Percentiles rank a stretch among this genome's conserved stretches.
Conservation (phyloP, 2,113 vertebrate genomes). For the Lepidiolamprologus cunningtoni region DNA sequence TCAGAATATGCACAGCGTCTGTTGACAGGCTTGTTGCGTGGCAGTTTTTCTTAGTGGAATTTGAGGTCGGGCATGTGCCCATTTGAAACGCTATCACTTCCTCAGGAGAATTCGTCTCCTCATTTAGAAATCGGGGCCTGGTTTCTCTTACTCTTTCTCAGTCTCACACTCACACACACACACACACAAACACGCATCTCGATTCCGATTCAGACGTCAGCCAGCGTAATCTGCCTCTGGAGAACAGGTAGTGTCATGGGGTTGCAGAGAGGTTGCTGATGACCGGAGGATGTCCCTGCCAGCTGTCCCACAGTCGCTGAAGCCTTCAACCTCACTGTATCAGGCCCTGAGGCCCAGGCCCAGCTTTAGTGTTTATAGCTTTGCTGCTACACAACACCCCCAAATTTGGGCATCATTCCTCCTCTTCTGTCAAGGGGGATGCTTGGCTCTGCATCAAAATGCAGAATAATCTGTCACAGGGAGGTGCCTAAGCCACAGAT, state of each 20-base stretch:
- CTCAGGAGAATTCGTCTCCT: conserved; percentile 3
- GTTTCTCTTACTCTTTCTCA: background rate
- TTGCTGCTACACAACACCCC: conserved; percentile 40
- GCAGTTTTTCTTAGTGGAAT: conserved; percentile 25
- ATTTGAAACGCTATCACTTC: conserved; percentile 23
- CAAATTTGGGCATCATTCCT: conserved; percentile 70
- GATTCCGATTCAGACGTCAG: conserved; percentile 11
- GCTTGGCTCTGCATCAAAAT: conserved; percentile 43
- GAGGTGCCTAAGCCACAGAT: conserved; percentile 36
- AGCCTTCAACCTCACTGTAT: conserved; percentile 32
- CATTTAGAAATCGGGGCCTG: background rate
- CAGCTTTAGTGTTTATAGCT: conserved; percentile 54
- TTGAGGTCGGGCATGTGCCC: conserved; percentile 14
- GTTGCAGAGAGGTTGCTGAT: background rate
- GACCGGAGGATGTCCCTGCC: conserved; percentile 29
- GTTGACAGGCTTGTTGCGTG: background rate
- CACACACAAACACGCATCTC: background rate
- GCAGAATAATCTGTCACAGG: conserved; percentile 45
- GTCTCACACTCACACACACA: background rate
- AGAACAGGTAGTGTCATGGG: conserved; percentile 22
- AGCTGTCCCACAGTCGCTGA: conserved; percentile 63
- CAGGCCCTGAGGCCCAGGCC: conserved; percentile 31
- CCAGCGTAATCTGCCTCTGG: conserved; percentile 8
- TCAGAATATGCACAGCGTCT: background rate
- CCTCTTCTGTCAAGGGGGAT: conserved; percentile 31